phyloP scores from a whole-genome alignment of 2,797 vertebrate genomes.

The Dallia pectoralis region DNA sequence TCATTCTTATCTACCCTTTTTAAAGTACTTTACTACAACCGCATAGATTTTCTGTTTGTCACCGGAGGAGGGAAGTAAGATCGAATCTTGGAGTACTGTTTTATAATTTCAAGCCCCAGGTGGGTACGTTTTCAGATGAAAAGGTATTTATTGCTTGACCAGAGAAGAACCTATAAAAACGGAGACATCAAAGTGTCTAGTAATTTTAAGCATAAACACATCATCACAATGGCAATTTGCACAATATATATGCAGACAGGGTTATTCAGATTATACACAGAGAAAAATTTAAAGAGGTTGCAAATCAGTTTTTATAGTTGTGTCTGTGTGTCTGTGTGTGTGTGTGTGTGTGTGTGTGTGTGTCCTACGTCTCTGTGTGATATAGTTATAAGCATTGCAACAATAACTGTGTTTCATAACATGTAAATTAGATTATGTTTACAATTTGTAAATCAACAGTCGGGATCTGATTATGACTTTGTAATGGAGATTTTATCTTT shows the following conservation, averaged over 20 bases:
- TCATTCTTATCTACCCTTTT: too few species aligned
- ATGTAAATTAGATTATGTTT: slow-evolving; percentile 8
- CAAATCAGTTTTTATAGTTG: slow-evolving; percentile 58
- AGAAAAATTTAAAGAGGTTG: slow-evolving; percentile 56
- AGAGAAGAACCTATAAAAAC: slow-evolving; percentile 38
- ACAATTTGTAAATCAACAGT: slow-evolving; percentile 30
- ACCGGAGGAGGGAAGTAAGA: too few species aligned
- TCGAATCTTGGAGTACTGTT: too few species aligned
- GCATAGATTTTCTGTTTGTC: too few species aligned
- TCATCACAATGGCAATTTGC: slow-evolving; percentile 40
- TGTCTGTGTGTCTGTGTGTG: slow-evolving; percentile 33
- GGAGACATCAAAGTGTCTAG: slow-evolving; percentile 67
- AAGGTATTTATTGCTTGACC: slow-evolving; percentile 1
- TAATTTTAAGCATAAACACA: slow-evolving; percentile 48
- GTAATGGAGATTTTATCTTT: slow-evolving; percentile 54
- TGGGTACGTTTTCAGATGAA: too few species aligned
- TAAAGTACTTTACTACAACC: too few species aligned
- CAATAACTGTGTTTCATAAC: slow-evolving; percentile 48
- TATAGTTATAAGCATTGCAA: slow-evolving; percentile 41
- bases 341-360: neutral
- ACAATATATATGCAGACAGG: slow-evolving; percentile 48
- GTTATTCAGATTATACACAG: slow-evolving; percentile 66
- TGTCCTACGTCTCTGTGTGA: slow-evolving; percentile 43
- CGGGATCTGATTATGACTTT: slow-evolving; percentile 44
- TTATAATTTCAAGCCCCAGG: too few species aligned